Conservation (phyloP, 2,888 invertebrate species). For the Acanthosepion esculentum region DNA sequence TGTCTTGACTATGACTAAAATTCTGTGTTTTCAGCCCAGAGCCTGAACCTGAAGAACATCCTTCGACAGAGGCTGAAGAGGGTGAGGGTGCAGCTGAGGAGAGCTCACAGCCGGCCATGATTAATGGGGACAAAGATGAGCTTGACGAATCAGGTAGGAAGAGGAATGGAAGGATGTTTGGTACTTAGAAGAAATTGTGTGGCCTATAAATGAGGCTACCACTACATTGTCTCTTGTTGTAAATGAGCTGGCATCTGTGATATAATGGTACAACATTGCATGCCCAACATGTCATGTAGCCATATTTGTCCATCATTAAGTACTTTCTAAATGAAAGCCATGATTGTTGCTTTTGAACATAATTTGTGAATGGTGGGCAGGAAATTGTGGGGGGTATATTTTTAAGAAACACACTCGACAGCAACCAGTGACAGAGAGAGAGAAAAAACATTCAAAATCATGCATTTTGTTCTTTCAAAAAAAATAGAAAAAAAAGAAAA, state of each 20-base stretch:
- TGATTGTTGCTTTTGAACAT: neutral
- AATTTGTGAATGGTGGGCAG: too few relatives aligned
- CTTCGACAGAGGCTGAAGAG: conserved; percentile 52
- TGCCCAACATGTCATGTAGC: neutral
- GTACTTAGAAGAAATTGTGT: neutral
- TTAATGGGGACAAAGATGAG: conserved; percentile 60
- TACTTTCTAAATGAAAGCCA: neutral
- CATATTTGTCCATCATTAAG: neutral
- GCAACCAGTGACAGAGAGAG: neutral
- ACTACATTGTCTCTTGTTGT: neutral
- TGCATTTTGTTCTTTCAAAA: neutral
- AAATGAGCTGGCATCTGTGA: neutral
- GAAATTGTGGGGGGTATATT: too few relatives aligned
- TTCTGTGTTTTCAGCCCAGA: conserved; percentile 61
- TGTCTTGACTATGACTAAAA: neutral
- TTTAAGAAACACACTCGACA: neutral
- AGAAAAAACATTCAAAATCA: neutral
- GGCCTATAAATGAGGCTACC: neutral
- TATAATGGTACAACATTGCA: conserved; percentile 9
- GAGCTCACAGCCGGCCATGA: conserved; percentile 49
- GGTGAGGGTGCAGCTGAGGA: conserved; percentile 52
- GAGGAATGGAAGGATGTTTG: neutral
- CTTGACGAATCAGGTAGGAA: conserved; percentile 54
- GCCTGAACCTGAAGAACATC: conserved; percentile 64
- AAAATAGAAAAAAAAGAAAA: too few relatives aligned